Conservation (phyloP, 2,888 invertebrate genomes). For the Eupithecia subumbrata region DNA sequence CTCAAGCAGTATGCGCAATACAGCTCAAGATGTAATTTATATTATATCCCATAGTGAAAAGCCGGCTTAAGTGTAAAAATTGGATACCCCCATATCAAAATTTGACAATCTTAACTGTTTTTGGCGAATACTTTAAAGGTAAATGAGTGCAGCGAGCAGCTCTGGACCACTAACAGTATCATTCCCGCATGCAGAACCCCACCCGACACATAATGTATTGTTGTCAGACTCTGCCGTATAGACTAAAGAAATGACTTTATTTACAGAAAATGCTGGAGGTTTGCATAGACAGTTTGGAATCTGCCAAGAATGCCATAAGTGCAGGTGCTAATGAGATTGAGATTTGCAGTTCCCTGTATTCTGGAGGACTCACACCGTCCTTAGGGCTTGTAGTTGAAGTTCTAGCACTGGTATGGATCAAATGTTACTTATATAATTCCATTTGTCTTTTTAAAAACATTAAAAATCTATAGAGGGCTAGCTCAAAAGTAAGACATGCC, state of each 20-base stretch:
- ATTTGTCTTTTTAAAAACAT: not conserved
- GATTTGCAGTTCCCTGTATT: not conserved
- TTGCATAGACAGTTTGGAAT: constrained; percentile 11
- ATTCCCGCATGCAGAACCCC: no score
- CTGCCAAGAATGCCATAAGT: constrained; percentile 1
- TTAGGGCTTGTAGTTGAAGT: not conserved
- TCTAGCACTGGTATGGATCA: not conserved
- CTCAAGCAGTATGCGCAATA: no score
- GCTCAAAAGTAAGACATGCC: not conserved
- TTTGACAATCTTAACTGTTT: no score
- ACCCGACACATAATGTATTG: not conserved
- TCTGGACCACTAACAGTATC: no score
- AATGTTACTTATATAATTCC: not conserved
- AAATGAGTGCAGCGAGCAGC: no score
- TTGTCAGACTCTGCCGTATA: not conserved
- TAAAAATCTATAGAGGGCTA: not conserved
- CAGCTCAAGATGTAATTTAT: no score
- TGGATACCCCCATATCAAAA: no score
- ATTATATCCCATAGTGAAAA: no score
- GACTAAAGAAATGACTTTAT: not conserved
- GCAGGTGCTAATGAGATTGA: constrained; percentile 7
- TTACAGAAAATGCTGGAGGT: constrained; percentile 12
- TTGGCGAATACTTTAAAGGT: no score
- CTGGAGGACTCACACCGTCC: constrained; percentile 2
- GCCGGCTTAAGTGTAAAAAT: no score